Evolutionary conservation across 2,113 vertebrate genomes (phyloP), one percentile per base, ranked within the genome.

Genomic region (Alaudala cheleensis): DNA sequence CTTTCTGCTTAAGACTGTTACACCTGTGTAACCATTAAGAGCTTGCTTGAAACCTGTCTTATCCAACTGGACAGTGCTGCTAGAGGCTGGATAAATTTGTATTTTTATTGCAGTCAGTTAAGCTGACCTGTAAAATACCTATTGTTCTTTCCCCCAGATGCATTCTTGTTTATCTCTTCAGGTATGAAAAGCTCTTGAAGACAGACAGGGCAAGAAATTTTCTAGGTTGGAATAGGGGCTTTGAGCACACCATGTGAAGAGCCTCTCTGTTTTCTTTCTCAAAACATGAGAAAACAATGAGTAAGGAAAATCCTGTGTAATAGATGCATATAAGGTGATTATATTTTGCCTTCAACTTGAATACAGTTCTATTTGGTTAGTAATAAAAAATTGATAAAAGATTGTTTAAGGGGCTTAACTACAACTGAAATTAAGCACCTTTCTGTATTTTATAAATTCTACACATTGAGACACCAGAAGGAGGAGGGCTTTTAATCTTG

Each of bases 401-500:
- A 58, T 69, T 50, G 65, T 82, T 86, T 69, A 93, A 92, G 44
- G 96, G 14, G 47, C 47, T 51, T 85, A 76, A 74, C 56, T 92
- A 93, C 78, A 91, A 78, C 51, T 79, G 65, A 62, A 92, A 88
- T 92, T 70, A 89, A 96, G 53, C 56, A 39, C 26, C 53, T 87
- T 88, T 77, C 92, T 76, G 58, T 61, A 54, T 94, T 97, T 97
- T 96, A 94, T 96, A 95, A 90, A 90, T 93, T 87, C 76, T 45
- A 86, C 57, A 54, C 91, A 88, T 91, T 90, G 85, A 90, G 95
- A 96, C 92, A 95, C 92, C 97, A 98, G 95, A 98, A 97, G 96
- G 97, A 97, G 81, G 69, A 83, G 87, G 78, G 88, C 86, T 96
- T 96, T 97, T 94, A 98, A 98, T 97, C 88, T 96, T 97, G 91